Evolutionary conservation across 2,797 vertebrate species (phyloP).

Genomic region (Fistularia tabacaria): DNA sequence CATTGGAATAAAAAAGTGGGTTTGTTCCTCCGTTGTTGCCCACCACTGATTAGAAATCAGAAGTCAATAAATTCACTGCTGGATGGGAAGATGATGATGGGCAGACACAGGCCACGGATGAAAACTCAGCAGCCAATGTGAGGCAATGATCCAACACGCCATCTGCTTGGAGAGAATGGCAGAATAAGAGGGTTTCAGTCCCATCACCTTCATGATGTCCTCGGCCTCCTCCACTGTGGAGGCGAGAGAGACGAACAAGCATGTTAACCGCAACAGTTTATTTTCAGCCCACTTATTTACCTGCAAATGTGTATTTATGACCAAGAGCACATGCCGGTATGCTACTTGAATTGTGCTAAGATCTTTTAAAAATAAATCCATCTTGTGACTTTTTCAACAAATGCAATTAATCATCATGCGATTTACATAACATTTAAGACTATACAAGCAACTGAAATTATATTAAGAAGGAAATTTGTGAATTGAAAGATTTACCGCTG

Average conservation of each 20-base stretch:
- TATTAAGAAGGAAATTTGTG: no score
- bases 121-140: conserved; percentile 35
- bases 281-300: no score
- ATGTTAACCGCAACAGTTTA: conserved; percentile 5
- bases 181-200: conserved; percentile 12
- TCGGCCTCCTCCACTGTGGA: conserved; percentile 11
- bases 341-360: no score
- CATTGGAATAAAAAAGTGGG: conserved; percentile 1
- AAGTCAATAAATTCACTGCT: conserved; percentile 47
- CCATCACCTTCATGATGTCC: conserved; percentile 41
- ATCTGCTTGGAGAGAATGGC: conserved; percentile 40
- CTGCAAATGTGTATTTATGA: no score
- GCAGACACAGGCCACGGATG: conserved; percentile 36
- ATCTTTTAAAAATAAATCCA: no score
- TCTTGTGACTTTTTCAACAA: no score
- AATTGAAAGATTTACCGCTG: no score
- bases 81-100: conserved; percentile 34
- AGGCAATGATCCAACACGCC: conserved; percentile 42
- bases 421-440: no score
- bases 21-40: conserved; percentile 4
- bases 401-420: no score
- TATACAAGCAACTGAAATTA: no score
- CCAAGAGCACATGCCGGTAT: no score
- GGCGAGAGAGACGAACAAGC: conserved; percentile 17
- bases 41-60: conserved; percentile 11